Percentiles rank a stretch among this genome's conserved stretches.
Evolutionary conservation across 2,888 invertebrate species (phyloP).

Genomic region (Dermolepida albohirtum): DNA sequence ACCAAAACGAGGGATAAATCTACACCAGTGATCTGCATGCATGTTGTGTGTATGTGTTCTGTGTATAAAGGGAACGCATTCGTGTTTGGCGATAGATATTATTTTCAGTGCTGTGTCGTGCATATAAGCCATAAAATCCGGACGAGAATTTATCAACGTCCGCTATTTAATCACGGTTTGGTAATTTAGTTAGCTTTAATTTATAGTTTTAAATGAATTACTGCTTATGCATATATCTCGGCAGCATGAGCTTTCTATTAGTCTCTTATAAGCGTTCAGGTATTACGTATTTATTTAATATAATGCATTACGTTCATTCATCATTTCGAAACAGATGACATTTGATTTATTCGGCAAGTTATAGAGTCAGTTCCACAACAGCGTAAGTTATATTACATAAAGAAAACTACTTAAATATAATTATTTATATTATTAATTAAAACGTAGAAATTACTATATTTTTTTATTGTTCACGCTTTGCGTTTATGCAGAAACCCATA

Average conservation of each 20-base stretch:
- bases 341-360: too few species aligned
- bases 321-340: too few species aligned
- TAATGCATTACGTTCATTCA: too few species aligned
- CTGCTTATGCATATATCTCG: slow-evolving; percentile 40
- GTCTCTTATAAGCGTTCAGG: too few species aligned
- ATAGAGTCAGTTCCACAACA: too few species aligned
- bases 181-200: slow-evolving; percentile 57
- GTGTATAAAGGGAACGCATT: slow-evolving; percentile 3
- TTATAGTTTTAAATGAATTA: slow-evolving; percentile 46
- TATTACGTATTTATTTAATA: too few species aligned
- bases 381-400: too few species aligned
- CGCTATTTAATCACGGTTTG: slow-evolving; percentile 61
- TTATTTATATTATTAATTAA: too few species aligned
- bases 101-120: slow-evolving; percentile 56
- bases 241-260: slow-evolving; percentile 10
- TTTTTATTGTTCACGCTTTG: too few species aligned
- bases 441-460: too few species aligned
- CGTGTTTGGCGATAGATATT: slow-evolving; percentile 44
- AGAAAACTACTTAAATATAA: too few species aligned
- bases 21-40: slow-evolving; percentile 56
- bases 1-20: slow-evolving; percentile 54
- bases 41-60: slow-evolving; percentile 38
- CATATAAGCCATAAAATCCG: slow-evolving; percentile 59
- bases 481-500: too few species aligned
- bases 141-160: slow-evolving; percentile 61